These are phyloP conservation scores for Ceratotherium simum DNA, from an alignment of 2,113 vertebrate genomes.

Conservation along the genomic window DNA sequence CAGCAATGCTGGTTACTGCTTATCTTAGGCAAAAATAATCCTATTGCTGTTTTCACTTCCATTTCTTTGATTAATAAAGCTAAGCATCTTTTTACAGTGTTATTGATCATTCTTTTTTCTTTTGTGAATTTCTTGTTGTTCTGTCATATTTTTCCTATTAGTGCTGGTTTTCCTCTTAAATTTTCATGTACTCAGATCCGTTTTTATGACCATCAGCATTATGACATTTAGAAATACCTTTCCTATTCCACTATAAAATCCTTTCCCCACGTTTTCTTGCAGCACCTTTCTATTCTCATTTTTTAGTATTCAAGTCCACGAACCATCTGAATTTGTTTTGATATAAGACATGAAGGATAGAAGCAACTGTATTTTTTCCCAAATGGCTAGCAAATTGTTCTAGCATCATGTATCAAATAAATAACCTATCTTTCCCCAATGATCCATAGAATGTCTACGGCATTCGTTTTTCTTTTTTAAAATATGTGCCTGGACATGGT, in stretches of 20 bases:
- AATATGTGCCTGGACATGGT: not conserved
- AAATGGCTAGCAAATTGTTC: not conserved
- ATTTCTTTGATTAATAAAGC: not conserved
- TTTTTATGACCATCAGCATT: not conserved
- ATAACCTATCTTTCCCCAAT: not conserved
- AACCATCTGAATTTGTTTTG: not conserved
- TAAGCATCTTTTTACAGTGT: not conserved
- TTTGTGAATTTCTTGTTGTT: not conserved
- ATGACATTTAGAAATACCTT: not conserved
- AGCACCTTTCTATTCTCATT: not conserved
- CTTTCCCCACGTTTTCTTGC: not conserved
- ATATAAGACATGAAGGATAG: not conserved
- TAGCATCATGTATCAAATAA: not conserved
- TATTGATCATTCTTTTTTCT: not conserved
- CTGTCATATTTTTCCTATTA: not conserved
- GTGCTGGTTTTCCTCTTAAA: not conserved
- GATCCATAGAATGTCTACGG: not conserved
- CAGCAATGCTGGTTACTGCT: not conserved
- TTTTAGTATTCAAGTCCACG: not conserved
- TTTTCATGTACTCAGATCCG: not conserved
- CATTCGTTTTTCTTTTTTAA: not conserved
- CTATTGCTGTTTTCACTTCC: not conserved
- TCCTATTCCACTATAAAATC: not conserved
- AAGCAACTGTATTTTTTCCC: not conserved
- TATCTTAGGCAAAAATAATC: not conserved